Evolutionary conservation across 2,113 vertebrate species (phyloP), one percentile per base, ranked within the genome.

Genomic region (Callochromis pleurospilus): DNA sequence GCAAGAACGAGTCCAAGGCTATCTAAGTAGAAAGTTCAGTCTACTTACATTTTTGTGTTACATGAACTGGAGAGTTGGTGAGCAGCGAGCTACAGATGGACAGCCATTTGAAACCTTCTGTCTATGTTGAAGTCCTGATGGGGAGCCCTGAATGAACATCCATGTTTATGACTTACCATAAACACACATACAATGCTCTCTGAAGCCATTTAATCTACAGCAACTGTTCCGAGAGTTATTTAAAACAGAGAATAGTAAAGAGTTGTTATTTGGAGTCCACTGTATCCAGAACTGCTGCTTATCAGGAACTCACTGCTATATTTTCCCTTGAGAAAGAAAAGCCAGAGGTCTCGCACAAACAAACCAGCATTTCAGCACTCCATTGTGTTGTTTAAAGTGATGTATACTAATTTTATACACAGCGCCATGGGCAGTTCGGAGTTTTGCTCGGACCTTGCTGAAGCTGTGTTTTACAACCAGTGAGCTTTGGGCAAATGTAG

Each of bases 51-150:
- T 82, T 89, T 84, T 81, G 36, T 81, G 92, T 88, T 94, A 91
- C 91, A 91, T 93, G 90, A 93, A 92, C 89, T 90, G 92, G 26
- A 88, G 81, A 93, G 82, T 82, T 31, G 9, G 85, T 88, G 82
- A 88, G 90, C 86, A 92, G 84, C 24, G 81, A 84, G 87, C 60
- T 70, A 88, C 95, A 95, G 95, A 95, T 95, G 94, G 94, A 92
- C 56, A 86, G 82, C 90, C 87, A 93, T 95, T 95, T 86, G 77
- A 91, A 92, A 94, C 94, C 94, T 93, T 91, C 94, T 94, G 94
- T 94, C 91, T 88, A n/a, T 83, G 86, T 91, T 68, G 79, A 93
- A 93, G 92, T 92, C 93, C 93, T 93, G 94, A 87, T 93, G 90
- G 93, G 83, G 89, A 94, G 93, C 93, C 93, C 93, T 90, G 91